Percentiles rank a stretch among this genome's conserved stretches.
phyloP scores from a whole-genome alignment of 1,140 invertebrate species.

The Trissolcus basalis region DNA sequence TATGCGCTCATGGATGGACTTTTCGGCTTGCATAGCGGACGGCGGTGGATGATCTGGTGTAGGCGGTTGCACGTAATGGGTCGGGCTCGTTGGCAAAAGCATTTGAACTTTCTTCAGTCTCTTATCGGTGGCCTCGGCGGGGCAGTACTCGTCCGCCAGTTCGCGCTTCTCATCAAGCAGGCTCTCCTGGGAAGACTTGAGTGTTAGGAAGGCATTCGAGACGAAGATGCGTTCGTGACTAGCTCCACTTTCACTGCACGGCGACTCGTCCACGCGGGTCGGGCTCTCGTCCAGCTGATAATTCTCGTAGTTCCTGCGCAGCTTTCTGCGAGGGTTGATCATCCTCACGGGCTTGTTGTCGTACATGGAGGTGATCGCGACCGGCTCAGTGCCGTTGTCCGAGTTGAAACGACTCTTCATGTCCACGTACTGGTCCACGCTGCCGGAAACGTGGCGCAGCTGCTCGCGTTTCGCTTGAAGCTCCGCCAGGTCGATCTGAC shows the following conservation, averaged over 20 bases:
- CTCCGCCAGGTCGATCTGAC: slow-evolving; percentile 83
- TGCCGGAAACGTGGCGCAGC: slow-evolving; percentile 81
- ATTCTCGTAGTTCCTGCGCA: slow-evolving; percentile 81
- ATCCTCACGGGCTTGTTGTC: slow-evolving; percentile 84
- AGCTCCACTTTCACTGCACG: slow-evolving; percentile 71
- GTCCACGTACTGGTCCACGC: slow-evolving; percentile 86
- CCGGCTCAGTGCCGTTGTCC: slow-evolving; percentile 78
- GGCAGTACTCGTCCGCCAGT: slow-evolving; percentile 68
- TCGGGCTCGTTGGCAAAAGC: slow-evolving; percentile 85
- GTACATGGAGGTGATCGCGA: slow-evolving; percentile 84
- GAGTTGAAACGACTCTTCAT: slow-evolving; percentile 78
- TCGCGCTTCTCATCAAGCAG: slow-evolving; percentile 77
- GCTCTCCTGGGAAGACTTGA: slow-evolving; percentile 82
- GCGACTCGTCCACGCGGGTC: slow-evolving; percentile 70
- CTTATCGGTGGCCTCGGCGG: slow-evolving; percentile 70
- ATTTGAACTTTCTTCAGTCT: slow-evolving; percentile 74
- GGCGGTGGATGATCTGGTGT: slow-evolving; percentile 96
- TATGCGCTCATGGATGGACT: slow-evolving; percentile 92
- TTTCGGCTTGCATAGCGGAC: slow-evolving; percentile 91
- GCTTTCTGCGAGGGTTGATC: slow-evolving; percentile 83
- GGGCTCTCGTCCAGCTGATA: slow-evolving; percentile 76
- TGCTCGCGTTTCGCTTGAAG: slow-evolving; percentile 78
- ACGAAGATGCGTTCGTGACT: slow-evolving; percentile 76
- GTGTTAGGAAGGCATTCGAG: slow-evolving; percentile 78
- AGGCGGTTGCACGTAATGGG: slow-evolving; percentile 92